Evolutionary conservation across 2,888 invertebrate genomes (phyloP), one percentile per base, ranked within the genome.

Genomic region (Patella depressa): DNA sequence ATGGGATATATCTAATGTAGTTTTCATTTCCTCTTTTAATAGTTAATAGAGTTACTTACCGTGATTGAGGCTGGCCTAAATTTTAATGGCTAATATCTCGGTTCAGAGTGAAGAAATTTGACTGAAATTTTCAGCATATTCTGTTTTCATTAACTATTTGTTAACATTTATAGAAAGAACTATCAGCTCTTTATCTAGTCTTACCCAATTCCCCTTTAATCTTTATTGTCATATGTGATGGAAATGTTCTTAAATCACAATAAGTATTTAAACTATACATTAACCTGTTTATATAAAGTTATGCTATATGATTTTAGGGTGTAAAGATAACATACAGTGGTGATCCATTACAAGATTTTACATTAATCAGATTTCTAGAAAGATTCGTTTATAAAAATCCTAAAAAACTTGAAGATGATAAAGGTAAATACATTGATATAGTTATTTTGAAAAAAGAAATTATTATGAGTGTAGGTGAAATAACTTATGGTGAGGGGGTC

Each of bases 311-410:
- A 45, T 85, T 86, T 54, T 93, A 95, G 92, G 92, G 93, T 76
- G 83, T 88, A 55, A 74, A 72, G 12, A 95, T 98, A 75, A 94
- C 94, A 57, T 99, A 99, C 92, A 94, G 94, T 78, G 98, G 99
- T 0, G 98, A 99, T 91, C 98, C 99, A 0, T 92, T 99, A 3
- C 94, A 96, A 86, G 99, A 99, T 92, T 97, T 98, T 90, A 95
- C 96, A 0, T 93, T 97, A 57, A 95, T 97, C 73, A 93, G 96
- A 73, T 99, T 99, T 91, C 93, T 99, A 72, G 98, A 99, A 88
- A 94, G 98, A 71, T 99, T 98, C 91, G 97, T 97, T 14, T 98
- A 97, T 91, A 96, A 97, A 90, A 99, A 99, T 93, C 93, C 94
- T 7, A 94, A 94, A 87, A 92, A 91, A 79, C 79, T 80, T 70